Conservation (phyloP, 2,888 invertebrate genomes). For the Leptothorax acervorum region DNA sequence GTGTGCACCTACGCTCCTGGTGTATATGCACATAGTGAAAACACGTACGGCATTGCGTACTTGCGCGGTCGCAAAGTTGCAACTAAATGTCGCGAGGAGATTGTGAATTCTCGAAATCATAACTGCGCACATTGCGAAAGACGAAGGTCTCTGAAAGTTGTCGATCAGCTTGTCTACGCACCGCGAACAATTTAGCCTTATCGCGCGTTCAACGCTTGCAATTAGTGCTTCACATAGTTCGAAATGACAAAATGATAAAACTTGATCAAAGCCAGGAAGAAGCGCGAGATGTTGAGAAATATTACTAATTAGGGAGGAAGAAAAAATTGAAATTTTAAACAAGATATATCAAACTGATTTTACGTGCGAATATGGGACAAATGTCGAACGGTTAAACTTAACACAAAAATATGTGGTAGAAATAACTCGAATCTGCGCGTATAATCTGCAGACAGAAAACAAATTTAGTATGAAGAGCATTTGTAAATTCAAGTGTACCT, state of each 20-base stretch:
- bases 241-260: not conserved
- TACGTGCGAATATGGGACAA: not conserved
- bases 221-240: not conserved
- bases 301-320: not conserved
- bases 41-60: conserved; percentile 31
- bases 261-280: not conserved
- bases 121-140: not conserved
- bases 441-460: not conserved
- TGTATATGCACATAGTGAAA: conserved; percentile 29
- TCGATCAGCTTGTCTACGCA: not conserved
- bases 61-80: conserved; percentile 61
- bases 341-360: not conserved
- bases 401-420: not conserved
- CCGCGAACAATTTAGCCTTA: not conserved
- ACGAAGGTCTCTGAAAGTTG: not conserved
- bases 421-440: not conserved
- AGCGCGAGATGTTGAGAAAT: not conserved
- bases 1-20: conserved; percentile 14
- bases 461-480: not conserved
- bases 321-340: not conserved
- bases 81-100: conserved; percentile 49
- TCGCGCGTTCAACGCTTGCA: not conserved
- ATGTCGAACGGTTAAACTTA: not conserved
- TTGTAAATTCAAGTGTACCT: conserved; percentile 13
- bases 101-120: conserved; percentile 14